Percentiles rank a stretch among this genome's conserved stretches.
Evolutionary conservation across 2,888 invertebrate species (phyloP).

Genomic region (Tetropium fuscum): DNA sequence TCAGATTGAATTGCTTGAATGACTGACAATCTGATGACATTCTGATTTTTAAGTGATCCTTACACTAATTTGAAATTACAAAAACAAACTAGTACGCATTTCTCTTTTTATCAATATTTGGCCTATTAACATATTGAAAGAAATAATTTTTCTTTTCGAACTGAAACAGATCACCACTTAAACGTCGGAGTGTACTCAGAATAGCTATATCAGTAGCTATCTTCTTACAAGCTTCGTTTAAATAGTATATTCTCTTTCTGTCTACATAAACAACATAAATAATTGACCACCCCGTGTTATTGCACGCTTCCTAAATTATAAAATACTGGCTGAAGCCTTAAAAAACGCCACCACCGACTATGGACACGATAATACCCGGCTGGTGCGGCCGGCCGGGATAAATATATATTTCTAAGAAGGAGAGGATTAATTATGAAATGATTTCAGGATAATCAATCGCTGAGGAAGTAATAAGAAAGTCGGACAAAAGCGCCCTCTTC

Average conservation of each 20-base stretch:
- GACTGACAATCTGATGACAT: no score
- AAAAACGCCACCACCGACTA: constrained; percentile 1
- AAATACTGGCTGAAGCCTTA: not conserved
- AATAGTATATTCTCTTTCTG: constrained; percentile 10
- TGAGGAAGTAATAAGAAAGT: constrained; percentile 56
- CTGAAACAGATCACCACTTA: no score
- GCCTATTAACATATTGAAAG: no score
- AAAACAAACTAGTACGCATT: no score
- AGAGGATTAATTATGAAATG: constrained; percentile 61
- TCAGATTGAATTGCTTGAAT: no score
- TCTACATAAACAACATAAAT: constrained; percentile 18
- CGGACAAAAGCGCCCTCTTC: constrained; percentile 44
- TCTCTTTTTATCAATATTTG: no score
- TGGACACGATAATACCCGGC: constrained; percentile 24
- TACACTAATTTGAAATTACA: no score
- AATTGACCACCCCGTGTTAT: not conserved
- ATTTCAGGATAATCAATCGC: constrained; percentile 58
- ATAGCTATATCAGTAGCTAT: no score
- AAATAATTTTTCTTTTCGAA: no score
- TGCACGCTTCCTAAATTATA: constrained; percentile 19
- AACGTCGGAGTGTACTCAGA: no score
- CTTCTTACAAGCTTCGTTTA: constrained; percentile 1
- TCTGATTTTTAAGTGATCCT: no score
- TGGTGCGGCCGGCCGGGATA: constrained; percentile 8
- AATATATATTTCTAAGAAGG: constrained; percentile 42